Evolutionary conservation across 2,888 invertebrate genomes (phyloP).

Genomic region (Drosophila antonietae): DNA sequence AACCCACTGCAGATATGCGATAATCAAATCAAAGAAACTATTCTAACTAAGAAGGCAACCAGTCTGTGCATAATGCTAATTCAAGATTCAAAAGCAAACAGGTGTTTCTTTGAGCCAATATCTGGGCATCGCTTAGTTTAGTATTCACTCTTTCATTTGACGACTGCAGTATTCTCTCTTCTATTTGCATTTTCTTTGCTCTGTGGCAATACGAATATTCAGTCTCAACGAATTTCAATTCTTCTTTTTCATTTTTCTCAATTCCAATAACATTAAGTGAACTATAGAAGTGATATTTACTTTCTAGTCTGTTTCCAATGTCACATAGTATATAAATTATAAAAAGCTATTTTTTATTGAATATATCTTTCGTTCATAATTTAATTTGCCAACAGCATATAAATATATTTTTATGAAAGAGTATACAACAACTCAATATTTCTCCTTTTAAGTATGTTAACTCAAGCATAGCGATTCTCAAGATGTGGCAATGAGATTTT

Average conservation of each 20-base stretch:
- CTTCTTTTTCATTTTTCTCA: not conserved
- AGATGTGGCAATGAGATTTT: constrained; percentile 15
- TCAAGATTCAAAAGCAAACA: constrained; percentile 1
- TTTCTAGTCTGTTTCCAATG: not conserved
- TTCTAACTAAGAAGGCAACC: constrained; percentile 1
- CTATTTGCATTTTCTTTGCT: not conserved
- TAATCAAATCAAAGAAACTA: not conserved
- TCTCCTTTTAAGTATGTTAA: constrained; percentile 49
- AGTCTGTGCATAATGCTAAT: constrained; percentile 3
- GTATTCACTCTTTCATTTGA: not conserved
- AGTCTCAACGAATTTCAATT: constrained; percentile 7
- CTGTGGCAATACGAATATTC: not conserved
- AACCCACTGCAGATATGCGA: not conserved
- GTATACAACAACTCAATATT: not conserved
- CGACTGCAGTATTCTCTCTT: not conserved
- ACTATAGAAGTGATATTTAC: not conserved
- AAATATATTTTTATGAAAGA: no score
- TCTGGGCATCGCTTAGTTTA: not conserved
- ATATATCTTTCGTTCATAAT: not conserved
- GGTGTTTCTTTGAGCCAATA: not conserved
- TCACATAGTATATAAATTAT: not conserved
- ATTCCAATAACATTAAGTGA: not conserved
- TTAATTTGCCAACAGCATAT: no score
- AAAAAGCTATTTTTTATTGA: not conserved
- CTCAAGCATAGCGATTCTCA: constrained; percentile 60